Evolutionary conservation across 1,140 invertebrate species (phyloP).

Genomic region (Macrobrachium rosenbergii): DNA sequence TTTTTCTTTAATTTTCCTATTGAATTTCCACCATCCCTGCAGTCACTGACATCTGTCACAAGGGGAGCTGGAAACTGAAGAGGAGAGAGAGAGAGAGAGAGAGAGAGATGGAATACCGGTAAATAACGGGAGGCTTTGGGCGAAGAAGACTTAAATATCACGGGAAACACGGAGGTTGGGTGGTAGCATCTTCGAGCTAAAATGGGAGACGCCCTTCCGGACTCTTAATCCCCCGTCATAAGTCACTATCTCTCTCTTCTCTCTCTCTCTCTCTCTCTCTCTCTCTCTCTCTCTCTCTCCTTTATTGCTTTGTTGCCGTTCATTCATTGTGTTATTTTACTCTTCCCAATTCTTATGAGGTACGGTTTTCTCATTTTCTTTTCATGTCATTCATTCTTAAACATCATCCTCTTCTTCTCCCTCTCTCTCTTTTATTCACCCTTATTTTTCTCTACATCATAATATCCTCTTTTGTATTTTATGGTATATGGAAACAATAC

Average conservation of each 20-base stretch:
- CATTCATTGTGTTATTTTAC: background rate
- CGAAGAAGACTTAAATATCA: background rate
- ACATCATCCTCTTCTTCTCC: background rate
- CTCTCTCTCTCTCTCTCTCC: background rate
- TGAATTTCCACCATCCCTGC: too few relatives aligned
- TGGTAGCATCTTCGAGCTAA: background rate
- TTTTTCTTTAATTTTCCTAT: too few relatives aligned
- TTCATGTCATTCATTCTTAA: background rate
- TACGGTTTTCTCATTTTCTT: background rate
- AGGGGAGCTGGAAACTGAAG: background rate
- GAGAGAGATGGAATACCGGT: background rate
- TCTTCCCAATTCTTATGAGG: background rate
- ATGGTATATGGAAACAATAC: too few relatives aligned
- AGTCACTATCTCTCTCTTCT: background rate
- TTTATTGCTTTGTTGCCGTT: background rate
- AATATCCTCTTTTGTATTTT: too few relatives aligned
- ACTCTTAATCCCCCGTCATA: background rate
- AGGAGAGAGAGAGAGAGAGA: slow-evolving; percentile 4
- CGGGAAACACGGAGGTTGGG: background rate
- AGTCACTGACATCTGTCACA: too few relatives aligned
- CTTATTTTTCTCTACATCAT: background rate
- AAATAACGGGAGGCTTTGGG: background rate
- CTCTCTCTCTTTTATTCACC: slow-evolving; percentile 8
- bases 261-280: background rate
- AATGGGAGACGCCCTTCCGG: background rate